A percentile compares a stretch with the other conserved stretches of the same genome.
Evolutionary conservation across 2,888 invertebrate genomes (phyloP).

Genomic region (Oligia strigilis): DNA sequence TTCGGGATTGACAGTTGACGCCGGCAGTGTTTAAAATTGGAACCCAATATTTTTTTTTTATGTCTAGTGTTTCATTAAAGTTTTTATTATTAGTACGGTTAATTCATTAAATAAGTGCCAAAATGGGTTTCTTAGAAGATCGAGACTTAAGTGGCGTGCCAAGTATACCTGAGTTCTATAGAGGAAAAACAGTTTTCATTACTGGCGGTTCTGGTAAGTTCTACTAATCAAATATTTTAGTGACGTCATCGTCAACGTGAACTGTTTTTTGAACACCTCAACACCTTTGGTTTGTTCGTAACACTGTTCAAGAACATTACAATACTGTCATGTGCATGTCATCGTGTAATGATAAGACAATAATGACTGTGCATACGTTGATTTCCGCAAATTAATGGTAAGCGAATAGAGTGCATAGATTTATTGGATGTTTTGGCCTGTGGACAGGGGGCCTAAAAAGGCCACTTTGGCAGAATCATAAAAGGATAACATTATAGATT

Average conservation of each 20-base stretch:
- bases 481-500: too few relatives aligned
- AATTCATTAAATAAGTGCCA: slow-evolving; percentile 4
- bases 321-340: background rate
- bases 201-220: slow-evolving; percentile 94
- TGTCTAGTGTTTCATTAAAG: background rate
- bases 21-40: slow-evolving; percentile 30
- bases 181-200: slow-evolving; percentile 93
- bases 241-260: background rate
- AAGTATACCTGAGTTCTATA: slow-evolving; percentile 92
- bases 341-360: background rate
- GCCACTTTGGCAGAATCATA: too few relatives aligned
- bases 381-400: background rate
- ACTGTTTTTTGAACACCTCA: background rate
- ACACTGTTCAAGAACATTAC: background rate
- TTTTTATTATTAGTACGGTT: background rate
- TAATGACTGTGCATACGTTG: background rate
- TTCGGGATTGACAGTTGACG: slow-evolving; percentile 13
- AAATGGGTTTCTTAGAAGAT: slow-evolving; percentile 81
- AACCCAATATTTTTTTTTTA: background rate
- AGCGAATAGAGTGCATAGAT: background rate
- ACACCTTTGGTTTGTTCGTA: background rate
- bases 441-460: background rate
- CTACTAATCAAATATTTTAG: background rate
- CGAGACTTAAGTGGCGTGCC: slow-evolving; percentile 72
- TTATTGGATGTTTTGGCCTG: background rate